Percentiles rank a stretch among this genome's conserved stretches.
These are phyloP conservation scores for Andrena haemorrhoa DNA, from an alignment of 2,888 invertebrate species.

Conservation along the genomic window DNA sequence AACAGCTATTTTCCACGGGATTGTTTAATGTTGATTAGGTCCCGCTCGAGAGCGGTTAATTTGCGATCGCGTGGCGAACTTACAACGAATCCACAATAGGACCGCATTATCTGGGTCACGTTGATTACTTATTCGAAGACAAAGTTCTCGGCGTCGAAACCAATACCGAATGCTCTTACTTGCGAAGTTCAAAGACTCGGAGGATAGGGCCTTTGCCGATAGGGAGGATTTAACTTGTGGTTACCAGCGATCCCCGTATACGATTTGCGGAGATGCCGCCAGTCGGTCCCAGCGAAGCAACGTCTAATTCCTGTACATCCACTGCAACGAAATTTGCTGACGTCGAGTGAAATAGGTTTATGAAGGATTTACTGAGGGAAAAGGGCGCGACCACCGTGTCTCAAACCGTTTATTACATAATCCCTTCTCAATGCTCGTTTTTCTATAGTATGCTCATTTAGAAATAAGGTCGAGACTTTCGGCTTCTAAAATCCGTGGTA, in stretches of 20 bases:
- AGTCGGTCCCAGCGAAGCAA: constrained; percentile 29
- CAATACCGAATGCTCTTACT: constrained; percentile 57
- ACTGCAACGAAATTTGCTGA: constrained; percentile 31
- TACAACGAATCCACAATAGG: constrained; percentile 47
- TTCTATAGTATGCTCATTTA: too few relatives aligned
- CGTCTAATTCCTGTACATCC: constrained; percentile 40
- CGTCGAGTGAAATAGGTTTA: constrained; percentile 25
- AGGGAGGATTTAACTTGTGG: constrained; percentile 66
- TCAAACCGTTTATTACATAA: background rate
- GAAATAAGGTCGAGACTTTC: too few relatives aligned
- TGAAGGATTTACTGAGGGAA: constrained; percentile 9
- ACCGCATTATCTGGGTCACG: constrained; percentile 59
- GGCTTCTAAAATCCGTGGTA: too few relatives aligned
- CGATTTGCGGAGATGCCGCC: constrained; percentile 50
- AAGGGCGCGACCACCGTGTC: background rate
- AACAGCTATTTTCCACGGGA: background rate
- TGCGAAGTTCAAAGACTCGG: constrained; percentile 60
- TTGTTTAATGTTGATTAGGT: background rate
- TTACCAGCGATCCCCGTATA: constrained; percentile 56
- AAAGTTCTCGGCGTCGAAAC: constrained; percentile 62
- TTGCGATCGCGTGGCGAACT: constrained; percentile 24
- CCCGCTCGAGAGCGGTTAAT: constrained; percentile 10
- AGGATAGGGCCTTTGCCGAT: constrained; percentile 53
- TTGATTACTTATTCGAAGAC: constrained; percentile 69
- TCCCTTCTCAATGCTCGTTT: too few relatives aligned